Evolutionary conservation across 2,113 vertebrate genomes (phyloP), one percentile per base, ranked within the genome.

Genomic region (Apteryx mantelli): DNA sequence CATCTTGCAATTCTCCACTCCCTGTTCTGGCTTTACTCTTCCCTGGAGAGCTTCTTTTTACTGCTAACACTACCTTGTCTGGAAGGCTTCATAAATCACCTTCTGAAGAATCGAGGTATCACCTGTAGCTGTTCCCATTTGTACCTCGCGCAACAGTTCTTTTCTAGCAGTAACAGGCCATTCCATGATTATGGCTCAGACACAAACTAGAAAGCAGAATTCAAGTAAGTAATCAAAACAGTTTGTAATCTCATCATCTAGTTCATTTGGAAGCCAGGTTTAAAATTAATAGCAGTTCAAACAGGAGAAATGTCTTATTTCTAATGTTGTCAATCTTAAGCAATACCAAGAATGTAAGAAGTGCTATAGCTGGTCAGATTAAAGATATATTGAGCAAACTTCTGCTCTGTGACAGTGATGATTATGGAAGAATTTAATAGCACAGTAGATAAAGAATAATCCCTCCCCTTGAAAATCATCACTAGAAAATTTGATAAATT

Each of bases 21-120:
- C 66, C 84, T 84, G 64, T 74, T 94, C 60, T 20, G 55, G 20
- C 52, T 96, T 94, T 93, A 91, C 52, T 75, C 79, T 46, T 94
- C 88, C 88, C 91, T 6, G 2, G 95, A 90, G 93, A 91, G 80
- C 64, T 93, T n/a, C 20, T 71, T 86, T 90, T 93, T 69, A 83
- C 79, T 94, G 80, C 89, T 88, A 78, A 56, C 82, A 58, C 89
- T 34, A 6, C 85, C 89, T 61, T 65, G 79, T 77, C 82, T 91
- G 60, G 79, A 91, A 91, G 87, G 89, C 82, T 95, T 38, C 85
- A 89, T 95, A 91, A 97, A 97, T 97, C 93, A 94, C 85, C 80
- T 8, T 9, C 85, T 22, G 76, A 32, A n/a, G 89, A 74, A 7
- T 14, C 0, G 0, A 71, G 75, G 68, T 1, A 69, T 46, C 89